These are phyloP conservation scores for Ophthalmolycus amberensis DNA, from an alignment of 2,113 vertebrate genomes.

Conservation along the genomic window DNA sequence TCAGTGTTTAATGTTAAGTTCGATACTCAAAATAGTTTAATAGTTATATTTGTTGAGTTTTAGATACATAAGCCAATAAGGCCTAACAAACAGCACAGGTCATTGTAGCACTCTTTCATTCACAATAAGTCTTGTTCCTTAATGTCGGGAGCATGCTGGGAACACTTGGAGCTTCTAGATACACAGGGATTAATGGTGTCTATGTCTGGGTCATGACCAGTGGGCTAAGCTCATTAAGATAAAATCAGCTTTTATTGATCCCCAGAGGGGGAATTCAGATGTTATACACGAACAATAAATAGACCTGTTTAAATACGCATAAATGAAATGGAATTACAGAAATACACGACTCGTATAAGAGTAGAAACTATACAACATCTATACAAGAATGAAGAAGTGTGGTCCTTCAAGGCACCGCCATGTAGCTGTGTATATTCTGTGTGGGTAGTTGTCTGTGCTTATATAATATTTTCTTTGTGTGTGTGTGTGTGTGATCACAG, in stretches of 20 bases:
- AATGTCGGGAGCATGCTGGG: neutral
- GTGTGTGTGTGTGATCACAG: slow-evolving; percentile 72
- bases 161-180: neutral
- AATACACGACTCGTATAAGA: neutral
- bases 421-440: neutral
- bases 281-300: neutral
- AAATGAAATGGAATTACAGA: neutral
- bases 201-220: slow-evolving; percentile 15
- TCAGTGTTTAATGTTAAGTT: neutral
- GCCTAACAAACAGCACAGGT: neutral
- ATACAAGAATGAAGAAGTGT: neutral
- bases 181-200: neutral
- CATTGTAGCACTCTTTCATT: neutral
- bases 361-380: neutral
- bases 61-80: neutral
- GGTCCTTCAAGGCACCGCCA: neutral
- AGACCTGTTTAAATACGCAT: neutral
- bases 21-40: neutral
- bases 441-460: neutral
- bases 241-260: neutral
- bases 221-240: slow-evolving; percentile 16
- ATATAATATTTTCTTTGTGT: neutral
- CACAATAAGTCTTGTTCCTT: neutral
- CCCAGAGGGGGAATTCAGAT: neutral
- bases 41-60: neutral